phyloP scores from a whole-genome alignment of 2,797 vertebrate species.

The Natrix natrix region DNA sequence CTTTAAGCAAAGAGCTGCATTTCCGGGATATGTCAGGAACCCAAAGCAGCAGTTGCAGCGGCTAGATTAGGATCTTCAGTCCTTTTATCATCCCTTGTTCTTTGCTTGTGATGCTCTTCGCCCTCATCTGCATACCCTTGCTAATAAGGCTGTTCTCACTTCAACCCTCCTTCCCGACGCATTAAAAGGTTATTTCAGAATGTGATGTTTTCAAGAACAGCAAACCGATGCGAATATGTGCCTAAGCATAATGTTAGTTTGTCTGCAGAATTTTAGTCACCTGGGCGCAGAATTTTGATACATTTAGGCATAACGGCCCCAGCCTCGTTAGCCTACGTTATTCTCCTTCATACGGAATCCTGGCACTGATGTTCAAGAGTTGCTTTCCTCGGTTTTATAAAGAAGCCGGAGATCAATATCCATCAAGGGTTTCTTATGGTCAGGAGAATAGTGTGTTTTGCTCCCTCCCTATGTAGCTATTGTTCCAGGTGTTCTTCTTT shows the following conservation, averaged over 20 bases:
- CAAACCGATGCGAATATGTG: background rate
- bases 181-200: background rate
- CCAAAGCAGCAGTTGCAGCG: background rate
- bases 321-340: background rate
- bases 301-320: background rate
- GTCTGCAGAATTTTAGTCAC: background rate
- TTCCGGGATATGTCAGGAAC: background rate
- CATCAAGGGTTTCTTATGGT: background rate
- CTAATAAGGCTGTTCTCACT: background rate
- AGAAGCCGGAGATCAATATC: background rate
- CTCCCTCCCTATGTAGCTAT: background rate
- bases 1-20: background rate
- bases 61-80: background rate
- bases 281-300: background rate
- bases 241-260: background rate
- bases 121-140: background rate
- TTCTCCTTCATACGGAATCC: background rate
- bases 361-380: background rate
- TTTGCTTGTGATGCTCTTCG: background rate
- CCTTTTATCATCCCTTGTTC: background rate
- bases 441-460: background rate
- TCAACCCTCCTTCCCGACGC: background rate
- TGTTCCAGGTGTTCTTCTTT: background rate
- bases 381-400: background rate
- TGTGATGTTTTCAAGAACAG: background rate